Conservation (phyloP, 2,797 vertebrate species). For the Trachops cirrhosus region DNA sequence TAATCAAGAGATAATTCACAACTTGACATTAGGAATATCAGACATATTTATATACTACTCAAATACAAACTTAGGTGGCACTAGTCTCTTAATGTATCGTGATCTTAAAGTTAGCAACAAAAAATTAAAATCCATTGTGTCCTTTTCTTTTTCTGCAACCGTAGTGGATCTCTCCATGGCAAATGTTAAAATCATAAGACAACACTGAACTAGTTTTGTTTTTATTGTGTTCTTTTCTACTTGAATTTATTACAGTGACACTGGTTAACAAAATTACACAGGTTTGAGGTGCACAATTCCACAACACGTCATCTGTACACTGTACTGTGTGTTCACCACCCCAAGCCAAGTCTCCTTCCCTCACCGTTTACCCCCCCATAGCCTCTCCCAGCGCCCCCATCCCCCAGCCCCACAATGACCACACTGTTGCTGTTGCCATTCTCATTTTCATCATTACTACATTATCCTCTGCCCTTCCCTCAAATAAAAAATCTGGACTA, state of each 20-base stretch:
- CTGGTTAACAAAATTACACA: no score
- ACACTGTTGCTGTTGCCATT: background rate
- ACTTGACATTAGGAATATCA: background rate
- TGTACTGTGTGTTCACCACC: no score
- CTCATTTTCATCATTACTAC: background rate
- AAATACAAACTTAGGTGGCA: background rate
- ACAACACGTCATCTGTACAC: no score
- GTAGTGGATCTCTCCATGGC: background rate
- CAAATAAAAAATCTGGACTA: background rate
- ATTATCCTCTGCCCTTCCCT: background rate
- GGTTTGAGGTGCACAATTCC: no score
- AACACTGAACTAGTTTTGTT: background rate
- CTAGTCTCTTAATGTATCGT: background rate
- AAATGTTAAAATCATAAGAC: background rate
- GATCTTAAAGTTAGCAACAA: background rate
- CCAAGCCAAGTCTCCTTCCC: no score
- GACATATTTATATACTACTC: background rate
- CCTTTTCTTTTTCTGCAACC: background rate
- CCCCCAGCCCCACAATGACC: no score
- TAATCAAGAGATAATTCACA: background rate
- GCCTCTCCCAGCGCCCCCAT: no score
- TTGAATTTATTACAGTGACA: no score
- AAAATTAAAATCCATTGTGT: background rate
- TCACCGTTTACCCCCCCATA: no score
- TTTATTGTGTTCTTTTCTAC: background rate